Percentiles rank a stretch among this genome's conserved stretches.
phyloP scores from a whole-genome alignment of 2,113 vertebrate species.

The Urocolius indicus region DNA sequence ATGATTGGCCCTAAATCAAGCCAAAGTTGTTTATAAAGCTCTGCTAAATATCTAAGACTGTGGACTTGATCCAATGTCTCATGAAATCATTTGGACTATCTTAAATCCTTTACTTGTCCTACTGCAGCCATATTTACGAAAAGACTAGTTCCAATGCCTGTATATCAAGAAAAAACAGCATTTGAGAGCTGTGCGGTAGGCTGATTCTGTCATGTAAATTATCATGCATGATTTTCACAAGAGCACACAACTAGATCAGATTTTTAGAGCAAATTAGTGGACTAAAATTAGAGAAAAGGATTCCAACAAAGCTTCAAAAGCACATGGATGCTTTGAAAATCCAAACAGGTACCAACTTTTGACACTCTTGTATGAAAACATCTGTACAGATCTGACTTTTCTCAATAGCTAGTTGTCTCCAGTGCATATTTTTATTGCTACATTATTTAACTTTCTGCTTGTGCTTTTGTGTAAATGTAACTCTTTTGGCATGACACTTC shows the following conservation, averaged over 20 bases:
- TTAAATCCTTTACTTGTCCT: neutral
- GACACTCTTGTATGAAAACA: neutral
- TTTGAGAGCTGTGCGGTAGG: neutral
- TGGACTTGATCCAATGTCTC: neutral
- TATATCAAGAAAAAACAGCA: neutral
- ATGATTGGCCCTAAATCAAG: neutral
- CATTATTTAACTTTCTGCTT: neutral
- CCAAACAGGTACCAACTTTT: neutral
- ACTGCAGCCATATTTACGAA: neutral
- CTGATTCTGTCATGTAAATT: constrained; percentile 13
- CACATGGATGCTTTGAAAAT: neutral
- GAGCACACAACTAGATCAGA: constrained; percentile 15
- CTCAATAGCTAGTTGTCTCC: neutral
- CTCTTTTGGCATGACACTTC: neutral
- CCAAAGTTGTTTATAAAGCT: neutral
- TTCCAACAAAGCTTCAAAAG: constrained; percentile 17
- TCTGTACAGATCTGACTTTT: neutral
- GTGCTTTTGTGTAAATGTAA: neutral
- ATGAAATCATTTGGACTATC: neutral
- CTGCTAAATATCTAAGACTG: neutral
- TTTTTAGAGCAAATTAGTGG: constrained; percentile 13
- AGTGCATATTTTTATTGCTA: neutral
- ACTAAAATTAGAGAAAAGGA: constrained; percentile 31
- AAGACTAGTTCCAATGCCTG: neutral
- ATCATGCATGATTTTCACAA: constrained; percentile 37